Base-by-base conservation (phyloP, 2,888 invertebrate species). In the Syrphus vitripennis region DNA sequence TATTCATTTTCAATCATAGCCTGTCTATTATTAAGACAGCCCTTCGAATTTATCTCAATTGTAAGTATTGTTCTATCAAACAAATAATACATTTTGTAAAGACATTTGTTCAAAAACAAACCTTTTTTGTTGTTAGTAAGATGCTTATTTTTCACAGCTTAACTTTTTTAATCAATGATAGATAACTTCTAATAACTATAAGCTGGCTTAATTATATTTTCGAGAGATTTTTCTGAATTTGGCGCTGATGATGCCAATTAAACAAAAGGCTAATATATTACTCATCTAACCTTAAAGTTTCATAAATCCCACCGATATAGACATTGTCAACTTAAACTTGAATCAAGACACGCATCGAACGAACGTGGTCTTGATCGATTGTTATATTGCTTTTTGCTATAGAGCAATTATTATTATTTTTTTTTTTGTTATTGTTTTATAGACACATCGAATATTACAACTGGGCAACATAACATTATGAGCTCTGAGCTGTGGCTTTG, bases 291-390 rank as follows among this genome's bases (percentile, higher is more conserved):
- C 86, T 86, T 82, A 81, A 55, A 40, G 82, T 86, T 86, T 86
- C 77, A 86, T 86, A 86, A 86, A 86, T 86, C 86, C 82, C 69
- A 82, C 86, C 86, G 48, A 86, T 86, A 86, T 86, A 86, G 86
- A 82, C 86, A 86, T 86, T 81, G 86, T 86, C 86, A 82, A 82
- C 81, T 82, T 82, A 86, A 86, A 86, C 81, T 82, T 86, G 86
- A 86, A 86, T 81, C 86, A 82, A 86, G 82, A 81, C 86, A 86
- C 81, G 86, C 86, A 82, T 57, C 82, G 77, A 86, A 59, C 82
- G 77, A 86, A 59, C 65, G 86, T 74, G 86, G 77, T 86, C 86
- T 86, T 82, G 86, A 82, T 81, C 83, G 65, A 45, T 63, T 29
- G 29, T n/a, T n/a, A n/a, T 9, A 40, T 37, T 10, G 7, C 5